Base-by-base conservation (phyloP, 1,140 invertebrate species). In the Ips typographus region DNA sequence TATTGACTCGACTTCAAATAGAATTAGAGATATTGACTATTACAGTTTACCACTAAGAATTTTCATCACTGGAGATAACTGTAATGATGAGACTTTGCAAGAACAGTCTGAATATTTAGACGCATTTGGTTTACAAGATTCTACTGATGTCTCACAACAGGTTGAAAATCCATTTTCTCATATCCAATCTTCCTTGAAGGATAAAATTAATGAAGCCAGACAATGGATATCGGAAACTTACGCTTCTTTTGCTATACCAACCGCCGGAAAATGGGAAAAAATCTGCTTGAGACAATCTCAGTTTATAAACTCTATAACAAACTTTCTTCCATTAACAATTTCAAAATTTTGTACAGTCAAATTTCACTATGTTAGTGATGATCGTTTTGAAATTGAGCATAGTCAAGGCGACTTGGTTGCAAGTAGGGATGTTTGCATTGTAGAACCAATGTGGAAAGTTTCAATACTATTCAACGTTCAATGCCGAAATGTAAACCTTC, bases 201-300 rank as follows among this genome's bases (percentile, higher is more conserved):
- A 78, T 80, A 71, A 85, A 78, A 82, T 89, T 68, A 82, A 88
- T 2, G 88, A 91, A 65, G 91, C 91, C 4, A 92, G 89, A 74
- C 89, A 91, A 76, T 93, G 91, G 91, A 89, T 91, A 76, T 89
- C 90, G 1, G 91, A 94, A 79, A 93, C 91, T 0, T 87, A 92
- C 64, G 91, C 91, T 3, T 93, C 91, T 7, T 93, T 91, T 75
- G 87, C 91, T 2, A 92, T 93, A 80, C 91, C 91, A 40, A 91
- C 90, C 7, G 87, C 87, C 7, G 90, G 91, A 75, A 87, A 88
- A 72, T 89, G 87, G 88, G 83, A 90, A 81, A 88, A 90, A 73
- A 90, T 92, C 37, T 94, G 92, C 75, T 76, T 94, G 43, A 84
- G 88, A 64, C 83, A 88, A 57, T 93, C 91, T 3, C 92, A 94